Percentiles rank a stretch among this genome's conserved stretches.
These are phyloP conservation scores for Ephialtes manifestator DNA, from an alignment of 2,888 invertebrate genomes.

Conservation along the genomic window DNA sequence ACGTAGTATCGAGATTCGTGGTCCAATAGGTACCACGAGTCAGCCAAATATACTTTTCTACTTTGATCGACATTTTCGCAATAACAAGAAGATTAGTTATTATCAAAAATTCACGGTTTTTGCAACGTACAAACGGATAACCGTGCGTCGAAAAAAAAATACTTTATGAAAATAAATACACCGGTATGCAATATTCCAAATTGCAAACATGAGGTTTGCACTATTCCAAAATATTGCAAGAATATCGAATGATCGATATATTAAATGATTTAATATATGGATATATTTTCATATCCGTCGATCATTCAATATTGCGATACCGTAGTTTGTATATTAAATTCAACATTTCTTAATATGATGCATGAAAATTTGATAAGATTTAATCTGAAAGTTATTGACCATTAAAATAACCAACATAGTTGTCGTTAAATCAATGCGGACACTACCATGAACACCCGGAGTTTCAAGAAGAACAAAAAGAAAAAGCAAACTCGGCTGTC, in stretches of 20 bases:
- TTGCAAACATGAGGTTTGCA: neutral
- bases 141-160: neutral
- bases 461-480: neutral
- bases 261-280: neutral
- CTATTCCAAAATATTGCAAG: neutral
- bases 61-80: neutral
- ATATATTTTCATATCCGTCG: neutral
- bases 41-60: conserved; percentile 1
- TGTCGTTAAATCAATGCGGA: neutral
- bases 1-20: neutral
- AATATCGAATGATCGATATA: neutral
- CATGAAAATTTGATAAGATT: neutral
- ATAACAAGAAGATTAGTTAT: neutral
- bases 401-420: no score
- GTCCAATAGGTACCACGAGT: neutral
- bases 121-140: neutral
- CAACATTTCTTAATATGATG: neutral
- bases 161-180: neutral
- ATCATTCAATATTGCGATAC: neutral
- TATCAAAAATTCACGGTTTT: neutral
- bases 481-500: neutral
- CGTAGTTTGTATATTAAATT: neutral
- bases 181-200: neutral
- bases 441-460: neutral
- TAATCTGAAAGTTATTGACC: neutral